phyloP scores from a whole-genome alignment of 2,113 vertebrate genomes.

The Anolis carolinensis region DNA sequence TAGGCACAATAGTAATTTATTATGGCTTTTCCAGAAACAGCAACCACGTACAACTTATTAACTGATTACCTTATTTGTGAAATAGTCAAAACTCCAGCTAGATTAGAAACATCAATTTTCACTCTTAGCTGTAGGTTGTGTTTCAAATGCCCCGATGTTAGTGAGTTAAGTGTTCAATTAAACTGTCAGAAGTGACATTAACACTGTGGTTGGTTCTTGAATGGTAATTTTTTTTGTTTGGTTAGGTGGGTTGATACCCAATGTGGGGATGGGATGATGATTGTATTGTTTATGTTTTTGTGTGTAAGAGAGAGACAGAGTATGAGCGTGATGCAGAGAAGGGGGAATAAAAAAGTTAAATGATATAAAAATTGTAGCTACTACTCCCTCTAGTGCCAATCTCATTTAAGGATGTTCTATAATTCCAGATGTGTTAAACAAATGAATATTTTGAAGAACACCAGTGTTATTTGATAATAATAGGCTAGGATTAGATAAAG shows the following conservation, averaged over 20 bases:
- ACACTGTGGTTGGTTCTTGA: background rate
- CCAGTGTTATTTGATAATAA: background rate
- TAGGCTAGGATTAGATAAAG: background rate
- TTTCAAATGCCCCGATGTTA: background rate
- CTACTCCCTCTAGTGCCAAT: conserved; percentile 21
- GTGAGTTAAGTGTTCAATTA: background rate
- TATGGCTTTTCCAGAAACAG: background rate
- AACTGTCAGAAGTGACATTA: conserved; percentile 9
- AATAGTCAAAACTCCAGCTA: conserved; percentile 18
- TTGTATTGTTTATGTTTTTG: background rate
- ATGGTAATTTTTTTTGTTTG: background rate
- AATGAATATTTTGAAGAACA: background rate
- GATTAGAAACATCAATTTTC: background rate
- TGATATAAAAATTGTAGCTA: conserved; percentile 7
- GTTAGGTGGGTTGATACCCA: background rate
- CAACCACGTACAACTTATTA: conserved; percentile 7
- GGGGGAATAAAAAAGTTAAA: background rate
- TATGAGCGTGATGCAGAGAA: background rate
- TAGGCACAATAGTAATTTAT: conserved; percentile 1
- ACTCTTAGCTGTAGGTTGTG: background rate
- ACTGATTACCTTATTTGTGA: background rate
- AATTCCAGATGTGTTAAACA: background rate
- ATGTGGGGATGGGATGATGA: background rate
- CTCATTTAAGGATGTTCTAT: conserved; percentile 12
- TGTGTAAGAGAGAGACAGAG: background rate